phyloP scores from a whole-genome alignment of 1,140 invertebrate genomes.

The Ceratosolen fusciceps region DNA sequence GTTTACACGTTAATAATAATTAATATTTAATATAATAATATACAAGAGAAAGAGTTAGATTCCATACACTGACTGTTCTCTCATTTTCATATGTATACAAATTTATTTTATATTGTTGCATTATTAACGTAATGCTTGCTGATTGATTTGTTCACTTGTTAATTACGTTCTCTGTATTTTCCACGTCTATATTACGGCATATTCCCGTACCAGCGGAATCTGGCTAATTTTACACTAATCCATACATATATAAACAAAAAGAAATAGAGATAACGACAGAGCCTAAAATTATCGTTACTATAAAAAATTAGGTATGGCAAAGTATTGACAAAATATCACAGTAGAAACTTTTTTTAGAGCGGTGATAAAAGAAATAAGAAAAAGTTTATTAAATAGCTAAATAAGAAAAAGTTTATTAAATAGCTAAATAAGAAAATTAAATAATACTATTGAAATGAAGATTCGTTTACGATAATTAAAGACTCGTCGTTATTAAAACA shows the following conservation, averaged over 20 bases:
- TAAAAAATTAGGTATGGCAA: not conserved
- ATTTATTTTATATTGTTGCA: conserved; percentile 28
- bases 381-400: not conserved
- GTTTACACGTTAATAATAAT: conserved; percentile 68
- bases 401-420: not conserved
- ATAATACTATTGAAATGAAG: not conserved
- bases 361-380: not conserved
- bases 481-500: conserved; percentile 31
- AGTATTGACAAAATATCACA: not conserved
- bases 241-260: not conserved
- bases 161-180: conserved; percentile 25
- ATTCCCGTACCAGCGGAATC: conserved; percentile 43
- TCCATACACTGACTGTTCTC: conserved; percentile 39
- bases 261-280: conserved; percentile 16
- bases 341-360: not conserved
- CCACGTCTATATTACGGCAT: conserved; percentile 1
- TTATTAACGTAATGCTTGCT: conserved; percentile 16
- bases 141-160: conserved; percentile 24
- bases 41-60: conserved; percentile 59
- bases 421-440: not conserved
- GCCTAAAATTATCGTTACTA: conserved; percentile 20
- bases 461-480: conserved; percentile 3
- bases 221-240: conserved; percentile 29
- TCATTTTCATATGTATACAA: conserved; percentile 46
- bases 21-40: conserved; percentile 69